These are phyloP conservation scores for Plemyria rubiginata DNA, from an alignment of 2,888 invertebrate genomes.

Conservation along the genomic window DNA sequence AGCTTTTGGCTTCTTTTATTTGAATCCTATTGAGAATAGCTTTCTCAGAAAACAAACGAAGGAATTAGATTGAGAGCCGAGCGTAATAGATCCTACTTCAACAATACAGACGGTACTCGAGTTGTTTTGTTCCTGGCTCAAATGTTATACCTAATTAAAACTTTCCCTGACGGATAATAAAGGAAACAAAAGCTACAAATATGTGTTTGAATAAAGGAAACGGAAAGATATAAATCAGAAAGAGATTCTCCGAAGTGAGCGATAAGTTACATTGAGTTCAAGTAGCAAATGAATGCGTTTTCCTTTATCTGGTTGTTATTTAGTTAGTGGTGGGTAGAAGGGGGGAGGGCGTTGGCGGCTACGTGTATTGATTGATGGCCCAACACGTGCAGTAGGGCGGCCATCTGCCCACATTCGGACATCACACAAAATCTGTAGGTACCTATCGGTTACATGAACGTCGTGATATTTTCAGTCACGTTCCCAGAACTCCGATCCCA, in stretches of 20 bases:
- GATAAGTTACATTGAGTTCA: constrained; percentile 57
- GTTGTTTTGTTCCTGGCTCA: constrained; percentile 31
- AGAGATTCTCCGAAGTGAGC: constrained; percentile 35
- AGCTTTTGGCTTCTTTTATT: constrained; percentile 27
- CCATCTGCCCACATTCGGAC: constrained; percentile 42
- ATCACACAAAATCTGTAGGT: constrained; percentile 43
- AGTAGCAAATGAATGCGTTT: constrained; percentile 61
- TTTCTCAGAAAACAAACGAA: constrained; percentile 26
- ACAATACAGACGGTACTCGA: constrained; percentile 18
- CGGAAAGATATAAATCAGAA: constrained; percentile 35
- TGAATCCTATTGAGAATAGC: constrained; percentile 29
- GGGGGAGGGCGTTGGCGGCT: constrained; percentile 45
- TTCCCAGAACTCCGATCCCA: constrained; percentile 27
- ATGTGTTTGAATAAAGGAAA: constrained; percentile 36
- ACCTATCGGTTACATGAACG: constrained; percentile 31
- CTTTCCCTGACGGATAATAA: constrained; percentile 47
- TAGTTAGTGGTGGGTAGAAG: constrained; percentile 55
- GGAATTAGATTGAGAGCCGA: constrained; percentile 18
- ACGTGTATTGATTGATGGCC: constrained; percentile 68
- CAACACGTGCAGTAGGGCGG: constrained; percentile 59
- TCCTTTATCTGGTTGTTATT: constrained; percentile 65
- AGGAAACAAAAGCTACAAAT: constrained; percentile 38
- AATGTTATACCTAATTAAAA: constrained; percentile 51
- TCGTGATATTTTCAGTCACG: constrained; percentile 31
- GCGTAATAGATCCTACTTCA: constrained; percentile 33